Evolutionary conservation across 2,888 invertebrate species (phyloP), one percentile per base, ranked within the genome.

Genomic region (Synergus japonicus): DNA sequence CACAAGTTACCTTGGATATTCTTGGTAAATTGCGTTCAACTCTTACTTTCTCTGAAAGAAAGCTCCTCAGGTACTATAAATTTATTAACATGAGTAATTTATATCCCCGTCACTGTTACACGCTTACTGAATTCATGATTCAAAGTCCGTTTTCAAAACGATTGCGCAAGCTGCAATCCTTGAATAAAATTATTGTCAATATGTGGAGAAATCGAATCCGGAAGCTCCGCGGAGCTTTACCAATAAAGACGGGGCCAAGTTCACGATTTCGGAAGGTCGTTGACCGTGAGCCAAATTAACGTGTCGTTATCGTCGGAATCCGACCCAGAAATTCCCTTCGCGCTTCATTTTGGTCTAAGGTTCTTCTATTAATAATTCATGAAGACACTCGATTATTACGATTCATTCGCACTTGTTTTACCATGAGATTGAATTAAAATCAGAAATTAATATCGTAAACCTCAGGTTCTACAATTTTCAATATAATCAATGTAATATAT

Each of bases 11-110:
- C 60, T 84, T 83, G 87, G 83, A 22, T 65, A 77, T 82, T 73
- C 60, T 84, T 83, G 87, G 83, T 67, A 78, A 82, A 85, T 81
- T 63, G 41, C 44, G 67, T 63, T 76, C 69, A 63, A 67, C 66
- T 76, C 76, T 79, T 76, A 77, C 67, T 89, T 89, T 89, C 88
- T 82, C 87, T 79, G 81, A 79, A 86, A 83, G 85, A 85, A 86
- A 86, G 85, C 83, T 82, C 13, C 49, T 10, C 37, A 12, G 13
- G 37, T 49, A 73, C 29, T 15, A 29, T 64, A 66, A 66, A 37
- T 37, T 37, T 37, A 7, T 5, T 7, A 37, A 37, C 18, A 69
- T 29, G 54, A 54, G 41, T 41, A 73, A 73, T 29, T 29, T 18
- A 63, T 29, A 63, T 63, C 13, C 29, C 22, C 73, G 18, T 73